Conservation (phyloP, 2,113 vertebrate genomes). For the Hirundichthys speculiger region DNA sequence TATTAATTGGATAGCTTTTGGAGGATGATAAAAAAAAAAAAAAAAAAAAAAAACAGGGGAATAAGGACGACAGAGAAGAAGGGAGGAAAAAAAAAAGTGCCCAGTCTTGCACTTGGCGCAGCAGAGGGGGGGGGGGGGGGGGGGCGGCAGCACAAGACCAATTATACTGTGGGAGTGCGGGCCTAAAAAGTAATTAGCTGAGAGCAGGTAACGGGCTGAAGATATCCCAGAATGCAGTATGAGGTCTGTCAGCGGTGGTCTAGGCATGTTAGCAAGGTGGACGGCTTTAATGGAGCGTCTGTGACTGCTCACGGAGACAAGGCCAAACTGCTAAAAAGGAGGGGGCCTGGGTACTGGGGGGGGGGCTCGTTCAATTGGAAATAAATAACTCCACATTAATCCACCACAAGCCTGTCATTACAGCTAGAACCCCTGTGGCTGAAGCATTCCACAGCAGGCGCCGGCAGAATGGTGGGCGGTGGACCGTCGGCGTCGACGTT, state of each 20-base stretch:
- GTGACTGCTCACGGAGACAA: conserved; percentile 41
- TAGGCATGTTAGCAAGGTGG: conserved; percentile 43
- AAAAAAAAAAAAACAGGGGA: conserved; percentile 62
- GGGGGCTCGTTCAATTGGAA: conserved; percentile 70
- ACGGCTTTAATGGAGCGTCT: conserved; percentile 50
- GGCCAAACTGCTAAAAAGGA: conserved; percentile 10
- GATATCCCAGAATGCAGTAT: conserved; percentile 70
- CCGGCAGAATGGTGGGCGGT: conserved; percentile 70
- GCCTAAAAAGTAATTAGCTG: conserved; percentile 90
- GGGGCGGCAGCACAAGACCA: conserved; percentile 73
- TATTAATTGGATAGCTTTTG: conserved; percentile 97
- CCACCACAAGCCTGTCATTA: conserved; percentile 77
- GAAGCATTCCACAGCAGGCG: conserved; percentile 72
- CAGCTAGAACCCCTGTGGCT: conserved; percentile 74
- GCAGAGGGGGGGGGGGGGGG: conserved; percentile 44
- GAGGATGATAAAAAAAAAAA: conserved; percentile 76
- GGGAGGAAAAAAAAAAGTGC: conserved; percentile 36
- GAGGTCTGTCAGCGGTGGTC: conserved; percentile 58
- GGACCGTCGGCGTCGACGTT: conserved; percentile 60
- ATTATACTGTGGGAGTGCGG: conserved; percentile 88
- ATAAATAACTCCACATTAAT: conserved; percentile 81
- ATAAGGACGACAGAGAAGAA: conserved; percentile 65
- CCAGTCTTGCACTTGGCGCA: conserved; percentile 65
- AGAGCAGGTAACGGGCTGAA: conserved; percentile 84
- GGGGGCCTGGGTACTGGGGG: conserved; percentile 16